These are phyloP conservation scores for Paradisaea rubra DNA, from an alignment of 2,113 vertebrate species.

Conservation along the genomic window DNA sequence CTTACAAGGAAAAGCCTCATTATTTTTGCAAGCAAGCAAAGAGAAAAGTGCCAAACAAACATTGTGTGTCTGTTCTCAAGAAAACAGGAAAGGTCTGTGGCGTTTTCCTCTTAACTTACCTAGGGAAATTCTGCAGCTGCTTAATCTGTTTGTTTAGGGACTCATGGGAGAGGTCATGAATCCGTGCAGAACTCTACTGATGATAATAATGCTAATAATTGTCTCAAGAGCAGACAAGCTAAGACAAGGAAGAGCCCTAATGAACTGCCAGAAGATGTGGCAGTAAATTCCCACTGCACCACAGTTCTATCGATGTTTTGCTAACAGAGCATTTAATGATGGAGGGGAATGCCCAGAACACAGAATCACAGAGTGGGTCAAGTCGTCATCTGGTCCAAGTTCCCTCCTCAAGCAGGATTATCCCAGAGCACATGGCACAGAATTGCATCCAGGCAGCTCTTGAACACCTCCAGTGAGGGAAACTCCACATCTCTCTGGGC, in stretches of 20 bases:
- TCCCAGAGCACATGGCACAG: background rate
- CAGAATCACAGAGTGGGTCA: background rate
- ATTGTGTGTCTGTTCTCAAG: background rate
- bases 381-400: background rate
- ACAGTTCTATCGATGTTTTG: background rate
- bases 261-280: background rate
- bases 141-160: background rate
- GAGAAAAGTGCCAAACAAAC: background rate
- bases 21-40: background rate
- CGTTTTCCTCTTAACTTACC: background rate
- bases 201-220: background rate
- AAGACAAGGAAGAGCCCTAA: background rate
- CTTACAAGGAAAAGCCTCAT: background rate
- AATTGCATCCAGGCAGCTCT: background rate
- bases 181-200: background rate
- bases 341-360: background rate
- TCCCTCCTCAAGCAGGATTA: background rate
- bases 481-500: background rate
- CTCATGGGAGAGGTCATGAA: background rate
- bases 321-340: background rate
- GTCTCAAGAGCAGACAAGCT: background rate
- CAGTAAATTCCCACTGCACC: background rate
- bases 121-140: background rate
- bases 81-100: background rate
- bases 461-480: background rate